Evolutionary conservation across 2,113 vertebrate genomes (phyloP), one percentile per base, ranked within the genome.

Genomic region (Ptilorrhoa leucosticta): DNA sequence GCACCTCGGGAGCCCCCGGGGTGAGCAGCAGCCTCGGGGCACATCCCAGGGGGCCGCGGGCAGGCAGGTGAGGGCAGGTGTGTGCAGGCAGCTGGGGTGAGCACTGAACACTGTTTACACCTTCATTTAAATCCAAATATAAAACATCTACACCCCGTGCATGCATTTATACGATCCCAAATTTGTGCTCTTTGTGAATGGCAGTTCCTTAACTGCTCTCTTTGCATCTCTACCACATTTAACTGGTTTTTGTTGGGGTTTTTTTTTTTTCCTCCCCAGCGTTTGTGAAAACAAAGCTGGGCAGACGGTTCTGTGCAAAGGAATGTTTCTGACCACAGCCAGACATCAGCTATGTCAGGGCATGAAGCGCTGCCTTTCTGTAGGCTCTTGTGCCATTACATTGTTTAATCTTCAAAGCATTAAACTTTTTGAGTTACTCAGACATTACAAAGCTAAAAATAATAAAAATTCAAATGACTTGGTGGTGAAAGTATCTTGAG

Each of bases 391-490:
- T 90, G 86, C 93, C 80, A 95, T 93, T 75, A 35, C 77, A 84
- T 94, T 94, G 92, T 96, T 96, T 90, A 94, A 94, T 92, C 86
- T 96, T 95, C 92, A 96, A 91, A 95, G 93, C 90, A 77, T 95
- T 93, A 80, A 96, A 94, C 87, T 89, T 97, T 97, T 76, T n/a
- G 91, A 83, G 89, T 91, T 94, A 31, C 61, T 91, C 87, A 94
- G 94, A 92, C 78, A 35, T 58, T 70, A 85, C 86, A 48, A 71
- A 93, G 94, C 88, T 94, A 93, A 95, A 97, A 97, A 96, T 93
- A 97, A 95, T 94, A 94, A 91, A 96, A 96, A 95, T 96, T 93
- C 90, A 96, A 96, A 96, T 94, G 88, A 88, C 86, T 95, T 42
- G 88, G 72, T 95, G 93, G 83, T 96, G 90, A 87, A 95, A 94